These are phyloP conservation scores for Leptarthrus brevirostris DNA, from an alignment of 2,888 invertebrate genomes.

Conservation along the genomic window DNA sequence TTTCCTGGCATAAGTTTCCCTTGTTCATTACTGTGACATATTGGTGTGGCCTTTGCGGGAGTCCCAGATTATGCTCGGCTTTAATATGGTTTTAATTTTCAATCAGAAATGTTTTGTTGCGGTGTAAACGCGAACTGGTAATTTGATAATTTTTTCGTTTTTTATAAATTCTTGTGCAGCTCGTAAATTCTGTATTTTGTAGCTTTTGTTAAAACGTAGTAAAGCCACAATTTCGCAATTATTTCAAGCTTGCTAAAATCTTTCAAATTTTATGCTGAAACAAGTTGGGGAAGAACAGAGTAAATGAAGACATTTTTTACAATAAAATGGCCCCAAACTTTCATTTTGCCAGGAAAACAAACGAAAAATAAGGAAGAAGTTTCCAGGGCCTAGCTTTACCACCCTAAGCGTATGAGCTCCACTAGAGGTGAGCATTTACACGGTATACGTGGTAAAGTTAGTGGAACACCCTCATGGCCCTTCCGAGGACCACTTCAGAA, in stretches of 20 bases:
- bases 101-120: constrained; percentile 19
- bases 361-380: constrained; percentile 13
- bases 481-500: constrained; percentile 56
- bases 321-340: constrained; percentile 49
- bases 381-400: constrained; percentile 9
- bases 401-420: constrained; percentile 28
- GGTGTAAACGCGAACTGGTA: no score
- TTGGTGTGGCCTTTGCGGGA: background rate
- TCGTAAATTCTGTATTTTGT: no score
- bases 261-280: background rate
- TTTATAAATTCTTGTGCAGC: no score
- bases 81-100: constrained; percentile 12
- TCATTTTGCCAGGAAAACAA: constrained; percentile 5
- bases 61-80: constrained; percentile 1
- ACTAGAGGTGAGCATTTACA: constrained; percentile 19
- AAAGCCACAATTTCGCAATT: background rate
- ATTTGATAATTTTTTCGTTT: no score
- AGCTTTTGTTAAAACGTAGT: no score
- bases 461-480: constrained; percentile 45
- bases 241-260: background rate
- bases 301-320: constrained; percentile 54
- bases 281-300: constrained; percentile 25
- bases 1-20: constrained; percentile 14
- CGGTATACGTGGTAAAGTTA: constrained; percentile 31
- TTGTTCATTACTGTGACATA: constrained; percentile 12